Percentiles rank a stretch among this genome's conserved stretches.
Conservation (phyloP, 2,113 vertebrate species). For the Dasyornis broadbenti region DNA sequence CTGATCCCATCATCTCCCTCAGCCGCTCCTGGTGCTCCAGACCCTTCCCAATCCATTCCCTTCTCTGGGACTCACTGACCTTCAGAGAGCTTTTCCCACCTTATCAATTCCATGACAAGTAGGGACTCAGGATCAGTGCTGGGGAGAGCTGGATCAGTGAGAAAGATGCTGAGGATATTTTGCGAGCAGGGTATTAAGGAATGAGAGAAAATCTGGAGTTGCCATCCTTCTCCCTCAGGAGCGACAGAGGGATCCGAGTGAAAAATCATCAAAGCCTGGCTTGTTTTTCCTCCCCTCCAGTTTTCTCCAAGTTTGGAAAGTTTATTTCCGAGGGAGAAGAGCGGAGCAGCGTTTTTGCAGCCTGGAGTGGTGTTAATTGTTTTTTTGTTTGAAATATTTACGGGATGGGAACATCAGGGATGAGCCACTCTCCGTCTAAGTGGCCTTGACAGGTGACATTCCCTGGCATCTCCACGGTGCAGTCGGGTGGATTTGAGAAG, state of each 20-base stretch:
- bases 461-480: neutral
- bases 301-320: neutral
- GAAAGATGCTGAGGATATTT: neutral
- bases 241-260: rapidly evolving
- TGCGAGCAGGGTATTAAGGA: neutral
- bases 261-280: neutral
- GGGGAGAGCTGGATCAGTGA: neutral
- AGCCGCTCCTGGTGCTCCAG: neutral
- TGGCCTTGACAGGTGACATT: slow-evolving; percentile 5
- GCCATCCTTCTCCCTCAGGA: neutral
- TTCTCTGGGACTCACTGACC: neutral
- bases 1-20: neutral
- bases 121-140: neutral
- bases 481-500: neutral
- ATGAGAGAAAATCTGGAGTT: neutral
- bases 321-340: neutral
- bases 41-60: neutral
- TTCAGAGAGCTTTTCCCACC: neutral
- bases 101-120: rapidly evolving
- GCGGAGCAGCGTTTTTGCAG: neutral
- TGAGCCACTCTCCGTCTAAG: neutral
- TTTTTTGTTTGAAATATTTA: slow-evolving; percentile 55
- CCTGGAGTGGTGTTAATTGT: neutral
- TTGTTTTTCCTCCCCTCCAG: neutral
- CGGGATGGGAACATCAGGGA: slow-evolving; percentile 1